Conservation (phyloP, 2,797 vertebrate genomes). For the Scarus forsteni region DNA sequence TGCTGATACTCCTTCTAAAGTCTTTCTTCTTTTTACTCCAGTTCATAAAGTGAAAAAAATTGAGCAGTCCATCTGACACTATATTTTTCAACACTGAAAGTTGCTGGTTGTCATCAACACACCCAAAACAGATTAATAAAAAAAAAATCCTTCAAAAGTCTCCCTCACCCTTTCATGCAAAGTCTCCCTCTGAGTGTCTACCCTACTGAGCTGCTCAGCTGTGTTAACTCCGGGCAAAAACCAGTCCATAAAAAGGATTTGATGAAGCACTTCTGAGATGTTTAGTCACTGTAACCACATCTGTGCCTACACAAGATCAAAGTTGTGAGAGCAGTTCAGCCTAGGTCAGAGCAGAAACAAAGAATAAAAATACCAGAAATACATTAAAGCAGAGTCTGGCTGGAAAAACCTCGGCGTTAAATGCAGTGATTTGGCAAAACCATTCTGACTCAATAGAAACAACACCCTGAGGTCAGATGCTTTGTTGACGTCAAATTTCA, state of each 20-base stretch:
- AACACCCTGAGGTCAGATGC: slow-evolving; percentile 54
- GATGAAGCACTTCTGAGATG: slow-evolving; percentile 50
- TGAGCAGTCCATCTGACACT: too few species aligned
- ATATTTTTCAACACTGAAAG: too few species aligned
- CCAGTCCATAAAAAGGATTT: slow-evolving; percentile 47
- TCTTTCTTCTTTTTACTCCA: too few species aligned
- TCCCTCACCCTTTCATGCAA: slow-evolving; percentile 24
- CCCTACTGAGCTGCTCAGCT: slow-evolving; percentile 27
- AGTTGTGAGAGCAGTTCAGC: slow-evolving; percentile 42
- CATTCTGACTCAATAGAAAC: slow-evolving; percentile 57
- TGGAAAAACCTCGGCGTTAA: slow-evolving; percentile 53
- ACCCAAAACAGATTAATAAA: neutral
- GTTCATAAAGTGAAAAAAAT: too few species aligned
- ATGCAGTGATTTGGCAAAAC: slow-evolving; percentile 54
- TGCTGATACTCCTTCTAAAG: too few species aligned
- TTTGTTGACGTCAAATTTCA: slow-evolving; percentile 48
- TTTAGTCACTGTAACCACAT: slow-evolving; percentile 66
- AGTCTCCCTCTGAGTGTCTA: slow-evolving; percentile 15
- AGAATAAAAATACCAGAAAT: slow-evolving; percentile 11
- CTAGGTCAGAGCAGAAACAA: slow-evolving; percentile 52
- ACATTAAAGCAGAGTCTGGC: slow-evolving; percentile 42
- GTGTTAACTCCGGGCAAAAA: slow-evolving; percentile 41
- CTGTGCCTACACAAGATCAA: slow-evolving; percentile 57
- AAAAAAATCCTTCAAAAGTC: slow-evolving; percentile 2
- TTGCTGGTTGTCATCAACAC: too few species aligned